Percentiles rank a stretch among this genome's conserved stretches.
Conservation (phyloP, 2,888 invertebrate genomes). For the Tetheella fluctuosa region DNA sequence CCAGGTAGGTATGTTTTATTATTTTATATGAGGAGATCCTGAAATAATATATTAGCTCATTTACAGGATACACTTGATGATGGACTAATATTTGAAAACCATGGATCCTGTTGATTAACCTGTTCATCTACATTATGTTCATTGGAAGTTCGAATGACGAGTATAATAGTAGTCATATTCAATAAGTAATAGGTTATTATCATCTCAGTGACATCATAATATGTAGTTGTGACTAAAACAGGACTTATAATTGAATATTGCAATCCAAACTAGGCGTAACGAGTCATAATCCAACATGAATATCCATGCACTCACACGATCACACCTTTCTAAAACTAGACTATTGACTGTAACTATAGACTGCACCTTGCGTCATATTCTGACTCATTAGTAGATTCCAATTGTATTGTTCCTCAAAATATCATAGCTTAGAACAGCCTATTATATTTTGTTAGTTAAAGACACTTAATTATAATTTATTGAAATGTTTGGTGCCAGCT, state of each 20-base stretch:
- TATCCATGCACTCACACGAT: not conserved
- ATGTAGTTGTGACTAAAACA: not conserved
- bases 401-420: slow-evolving; percentile 78
- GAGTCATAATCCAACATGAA: not conserved
- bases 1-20: too few species aligned
- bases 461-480: slow-evolving; percentile 68
- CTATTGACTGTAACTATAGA: slow-evolving; percentile 33
- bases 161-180: too few species aligned
- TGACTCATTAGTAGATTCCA: slow-evolving; percentile 74
- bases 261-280: not conserved
- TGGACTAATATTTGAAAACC: too few species aligned
- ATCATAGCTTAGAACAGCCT: slow-evolving; percentile 65
- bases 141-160: too few species aligned
- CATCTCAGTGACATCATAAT: not conserved
- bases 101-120: too few species aligned
- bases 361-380: slow-evolving; percentile 58
- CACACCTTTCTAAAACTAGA: slow-evolving; percentile 24
- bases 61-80: too few species aligned
- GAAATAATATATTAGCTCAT: too few species aligned
- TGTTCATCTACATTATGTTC: too few species aligned
- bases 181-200: too few species aligned
- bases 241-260: not conserved
- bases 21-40: too few species aligned
- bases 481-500: slow-evolving; percentile 50
- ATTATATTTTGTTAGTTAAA: slow-evolving; percentile 59